Conservation (phyloP, 2,888 invertebrate species). For the Stramonita haemastoma region DNA sequence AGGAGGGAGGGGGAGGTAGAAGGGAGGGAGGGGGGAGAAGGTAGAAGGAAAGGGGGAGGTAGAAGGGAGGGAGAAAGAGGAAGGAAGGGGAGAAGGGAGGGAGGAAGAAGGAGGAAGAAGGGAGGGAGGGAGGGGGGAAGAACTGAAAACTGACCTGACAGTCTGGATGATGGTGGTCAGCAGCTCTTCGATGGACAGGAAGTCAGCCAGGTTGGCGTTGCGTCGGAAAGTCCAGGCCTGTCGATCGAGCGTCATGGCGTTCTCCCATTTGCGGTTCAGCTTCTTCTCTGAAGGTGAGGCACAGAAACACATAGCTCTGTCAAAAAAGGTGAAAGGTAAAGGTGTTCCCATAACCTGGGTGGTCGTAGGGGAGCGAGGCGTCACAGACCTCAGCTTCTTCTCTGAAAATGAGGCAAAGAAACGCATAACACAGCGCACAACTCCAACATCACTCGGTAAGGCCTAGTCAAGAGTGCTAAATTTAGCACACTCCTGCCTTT, state of each 20-base stretch:
- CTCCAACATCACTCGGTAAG: no score
- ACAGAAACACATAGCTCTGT: neutral
- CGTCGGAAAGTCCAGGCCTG: slow-evolving; percentile 82
- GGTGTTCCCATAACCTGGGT: no score
- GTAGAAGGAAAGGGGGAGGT: neutral
- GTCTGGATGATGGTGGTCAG: slow-evolving; percentile 73
- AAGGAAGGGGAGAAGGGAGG: neutral
- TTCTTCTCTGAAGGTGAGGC: slow-evolving; percentile 58
- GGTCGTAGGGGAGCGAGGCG: no score
- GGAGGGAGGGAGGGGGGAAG: neutral
- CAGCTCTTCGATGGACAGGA: slow-evolving; percentile 80
- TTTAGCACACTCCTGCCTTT: no score
- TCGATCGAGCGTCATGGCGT: slow-evolving; percentile 93
- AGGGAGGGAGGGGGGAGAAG: neutral
- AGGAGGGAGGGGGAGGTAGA: no score
- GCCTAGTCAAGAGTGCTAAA: no score
- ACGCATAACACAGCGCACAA: neutral
- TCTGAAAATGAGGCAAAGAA: neutral
- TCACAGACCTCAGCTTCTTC: no score
- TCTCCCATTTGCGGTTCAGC: slow-evolving; percentile 92
- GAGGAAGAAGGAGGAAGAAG: neutral
- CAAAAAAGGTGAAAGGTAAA: neutral
- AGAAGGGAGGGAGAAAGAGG: neutral
- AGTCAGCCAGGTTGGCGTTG: slow-evolving; percentile 70
- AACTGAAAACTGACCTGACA: slow-evolving; percentile 71